phyloP scores from a whole-genome alignment of 2,113 vertebrate species.

The Oceanodroma tethys region DNA sequence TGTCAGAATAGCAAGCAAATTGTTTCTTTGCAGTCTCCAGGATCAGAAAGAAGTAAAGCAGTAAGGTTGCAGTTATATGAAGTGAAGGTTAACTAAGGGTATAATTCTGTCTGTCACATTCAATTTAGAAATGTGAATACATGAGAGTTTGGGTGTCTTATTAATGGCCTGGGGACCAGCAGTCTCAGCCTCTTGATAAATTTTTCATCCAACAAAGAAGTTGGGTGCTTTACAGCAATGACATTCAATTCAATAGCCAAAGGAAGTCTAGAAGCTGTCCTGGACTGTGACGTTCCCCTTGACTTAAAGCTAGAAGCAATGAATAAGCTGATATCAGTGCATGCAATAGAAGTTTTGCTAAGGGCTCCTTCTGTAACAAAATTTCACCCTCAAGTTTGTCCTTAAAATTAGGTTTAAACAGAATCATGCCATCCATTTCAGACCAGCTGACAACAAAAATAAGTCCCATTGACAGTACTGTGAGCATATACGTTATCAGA shows the following conservation, averaged over 20 bases:
- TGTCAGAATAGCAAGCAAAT: neutral
- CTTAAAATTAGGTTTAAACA: constrained; percentile 6
- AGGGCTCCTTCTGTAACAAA: neutral
- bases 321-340: neutral
- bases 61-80: neutral
- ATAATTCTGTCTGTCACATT: neutral
- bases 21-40: neutral
- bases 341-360: neutral
- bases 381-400: neutral
- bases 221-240: neutral
- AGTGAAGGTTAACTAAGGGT: neutral
- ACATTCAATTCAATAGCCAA: neutral
- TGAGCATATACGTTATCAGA: neutral
- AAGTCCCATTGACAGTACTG: neutral
- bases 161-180: neutral
- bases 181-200: neutral
- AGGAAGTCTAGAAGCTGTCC: neutral
- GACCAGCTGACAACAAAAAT: neutral
- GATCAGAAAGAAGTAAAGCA: neutral
- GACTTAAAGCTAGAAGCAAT: neutral
- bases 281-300: neutral
- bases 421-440: neutral
- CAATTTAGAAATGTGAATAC: neutral
- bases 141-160: neutral
- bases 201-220: neutral